Base-by-base conservation (phyloP, 2,888 invertebrate genomes). In the Drosophila fungiperda region DNA sequence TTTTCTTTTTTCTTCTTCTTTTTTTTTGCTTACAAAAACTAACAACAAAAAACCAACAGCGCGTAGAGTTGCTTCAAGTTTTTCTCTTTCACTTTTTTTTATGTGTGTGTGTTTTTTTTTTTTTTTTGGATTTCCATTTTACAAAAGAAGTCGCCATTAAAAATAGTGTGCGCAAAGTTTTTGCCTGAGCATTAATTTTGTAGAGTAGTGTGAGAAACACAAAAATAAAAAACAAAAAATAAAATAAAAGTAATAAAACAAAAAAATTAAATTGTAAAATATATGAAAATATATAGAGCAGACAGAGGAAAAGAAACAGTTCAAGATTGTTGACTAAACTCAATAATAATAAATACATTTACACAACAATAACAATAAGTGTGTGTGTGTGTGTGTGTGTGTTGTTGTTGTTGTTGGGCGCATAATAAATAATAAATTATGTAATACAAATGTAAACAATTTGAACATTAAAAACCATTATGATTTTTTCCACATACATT, bases 11-110 rank as follows among this genome's bases (percentile, higher is more conserved):
- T 15, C 17, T n/a, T 40, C 35, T 62, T 26, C 32, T 61, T 40
- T 45, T 38, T 50, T 52, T 50, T 81, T 32, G 60, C 83, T 84
- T 84, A 84, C 83, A 80, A 84, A 84, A 84, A 84, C 83, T 84
- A 84, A 87, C 83, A 84, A 84, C 83, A 84, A 84, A 69, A 85
- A 83, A 74, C 77, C 74, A 83, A 79, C 82, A 83, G 83, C 72
- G 70, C 78, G 62, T 74, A 73, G 71, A 70, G 73, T 73, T 69
- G 71, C 76, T 70, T 82, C 54, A 61, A 80, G 77, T 73, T 75
- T 73, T 73, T 45, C 23, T 45, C 45, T 45, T 76, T 55, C 60
- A 42, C 29, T 48, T 29, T 36, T 48, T n/a, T 52, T 29, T 23
- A 1, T 20, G 36, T 36, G 36, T 36, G 36, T 36, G 1, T 17